Evolutionary conservation across 2,113 vertebrate genomes (phyloP), one percentile per base, ranked within the genome.

Genomic region (Brachypteracias leptosomus): DNA sequence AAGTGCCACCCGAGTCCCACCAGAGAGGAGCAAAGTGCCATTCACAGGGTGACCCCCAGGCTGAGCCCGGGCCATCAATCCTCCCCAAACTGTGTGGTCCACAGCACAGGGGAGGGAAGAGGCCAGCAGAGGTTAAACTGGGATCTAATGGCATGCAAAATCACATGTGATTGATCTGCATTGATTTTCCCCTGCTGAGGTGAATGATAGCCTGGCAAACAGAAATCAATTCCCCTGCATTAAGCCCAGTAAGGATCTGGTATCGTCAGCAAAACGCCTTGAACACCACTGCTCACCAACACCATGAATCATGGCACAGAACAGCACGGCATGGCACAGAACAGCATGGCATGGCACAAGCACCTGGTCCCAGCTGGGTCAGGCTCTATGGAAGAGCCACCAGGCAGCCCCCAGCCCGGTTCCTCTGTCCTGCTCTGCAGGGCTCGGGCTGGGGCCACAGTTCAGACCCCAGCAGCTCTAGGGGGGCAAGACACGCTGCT

Each of bases 151-250:
- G 80, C 85, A 83, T 66, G 93, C 95, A 97, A 92, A 97, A 97
- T 85, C 92, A 89, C 93, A 75, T 1, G 74, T 63, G 79, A 94
- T 97, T 96, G 97, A 98, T 97, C 78, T 18, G 61, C 96, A 98
- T 97, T 83, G 98, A 98, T 97, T 96, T 90, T 91, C 68, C 55
- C 96, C 96, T 62, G 90, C 97, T 76, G 97, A 85, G 97, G 67
- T 95, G 96, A 98, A 97, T 96, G 96, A 97, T 90, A 97, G 93
- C 85, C 95, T 85, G 86, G 94, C 94, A 96, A 97, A 97, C 84
- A 95, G 92, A 96, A 97, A 98, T 98, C 98, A 98, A 98, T 98
- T 96, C 95, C 94, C 89, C 96, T 95, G 96, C 97, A 98, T 98
- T 98, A 98, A 97, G 93, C 96, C 93, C 95, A 97, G 96, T 81